Conservation (phyloP, 2,888 invertebrate species). For the Pemphredon lugubris region DNA sequence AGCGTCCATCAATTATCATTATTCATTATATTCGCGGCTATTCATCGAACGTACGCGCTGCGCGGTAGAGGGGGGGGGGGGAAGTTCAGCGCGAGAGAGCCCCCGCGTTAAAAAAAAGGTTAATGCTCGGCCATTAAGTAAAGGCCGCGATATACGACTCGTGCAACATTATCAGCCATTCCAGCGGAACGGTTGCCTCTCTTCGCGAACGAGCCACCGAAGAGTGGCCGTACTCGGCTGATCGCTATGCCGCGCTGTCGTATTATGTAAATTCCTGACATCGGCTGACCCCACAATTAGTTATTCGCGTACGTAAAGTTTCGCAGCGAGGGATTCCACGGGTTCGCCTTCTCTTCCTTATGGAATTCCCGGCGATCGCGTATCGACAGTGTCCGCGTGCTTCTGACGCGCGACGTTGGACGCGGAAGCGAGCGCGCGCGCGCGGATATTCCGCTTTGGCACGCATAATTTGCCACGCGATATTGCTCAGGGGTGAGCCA, state of each 20-base stretch:
- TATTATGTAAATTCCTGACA: constrained; percentile 68
- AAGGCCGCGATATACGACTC: constrained; percentile 56
- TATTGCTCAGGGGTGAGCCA: not conserved
- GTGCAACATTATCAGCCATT: constrained; percentile 64
- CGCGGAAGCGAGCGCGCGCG: constrained; percentile 6
- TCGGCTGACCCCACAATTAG: constrained; percentile 66
- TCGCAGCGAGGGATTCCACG: constrained; percentile 44
- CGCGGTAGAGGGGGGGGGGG: constrained; percentile 11
- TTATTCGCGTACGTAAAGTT: constrained; percentile 60
- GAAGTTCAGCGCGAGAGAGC: constrained; percentile 21
- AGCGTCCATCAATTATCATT: constrained; percentile 43
- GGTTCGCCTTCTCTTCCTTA: constrained; percentile 29
- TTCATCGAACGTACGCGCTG: constrained; percentile 26
- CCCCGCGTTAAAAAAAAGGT: constrained; percentile 8
- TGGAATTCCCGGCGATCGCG: constrained; percentile 48
- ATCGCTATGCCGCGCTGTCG: constrained; percentile 66
- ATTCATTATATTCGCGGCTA: constrained; percentile 32
- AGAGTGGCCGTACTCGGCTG: constrained; percentile 51
- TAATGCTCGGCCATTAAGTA: constrained; percentile 59
- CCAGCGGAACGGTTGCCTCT: constrained; percentile 43
- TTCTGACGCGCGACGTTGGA: constrained; percentile 10
- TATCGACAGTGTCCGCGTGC: constrained; percentile 33
- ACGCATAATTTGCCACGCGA: constrained; percentile 6
- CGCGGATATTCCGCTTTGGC: not conserved
- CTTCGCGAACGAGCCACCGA: constrained; percentile 32